Conservation (phyloP, 2,113 vertebrate genomes). For the Phoenicopterus ruber region DNA sequence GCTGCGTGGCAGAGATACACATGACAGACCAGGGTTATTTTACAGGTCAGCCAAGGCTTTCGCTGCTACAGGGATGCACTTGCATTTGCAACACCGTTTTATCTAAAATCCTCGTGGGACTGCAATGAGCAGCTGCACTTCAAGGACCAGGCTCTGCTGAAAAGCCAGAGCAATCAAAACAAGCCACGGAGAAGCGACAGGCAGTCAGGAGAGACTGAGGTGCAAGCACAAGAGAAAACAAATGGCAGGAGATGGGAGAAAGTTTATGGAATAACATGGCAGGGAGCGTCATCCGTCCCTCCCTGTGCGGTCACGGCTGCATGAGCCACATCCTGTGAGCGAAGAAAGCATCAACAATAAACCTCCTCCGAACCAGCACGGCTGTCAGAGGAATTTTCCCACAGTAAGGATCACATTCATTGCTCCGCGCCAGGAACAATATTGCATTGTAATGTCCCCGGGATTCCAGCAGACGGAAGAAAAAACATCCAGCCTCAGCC, state of each 20-base stretch:
- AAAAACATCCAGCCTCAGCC: not conserved
- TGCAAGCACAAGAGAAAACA: not conserved
- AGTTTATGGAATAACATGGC: not conserved
- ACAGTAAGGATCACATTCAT: constrained; percentile 5
- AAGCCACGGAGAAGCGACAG: not conserved
- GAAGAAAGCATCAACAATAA: not conserved
- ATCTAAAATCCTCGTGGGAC: not conserved
- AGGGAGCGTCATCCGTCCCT: not conserved
- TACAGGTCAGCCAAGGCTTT: not conserved
- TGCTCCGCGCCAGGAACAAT: not conserved
- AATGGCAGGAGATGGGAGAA: not conserved
- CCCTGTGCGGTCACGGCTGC: not conserved
- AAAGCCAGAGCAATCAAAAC: not conserved
- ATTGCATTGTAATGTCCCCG: not conserved
- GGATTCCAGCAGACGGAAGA: not conserved
- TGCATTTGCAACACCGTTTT: not conserved
- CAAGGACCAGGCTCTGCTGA: not conserved
- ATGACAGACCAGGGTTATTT: not conserved
- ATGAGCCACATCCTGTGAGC: not conserved
- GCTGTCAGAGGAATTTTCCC: constrained; percentile 22
- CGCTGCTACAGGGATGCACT: not conserved
- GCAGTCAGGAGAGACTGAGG: not conserved
- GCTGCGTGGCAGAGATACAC: not conserved
- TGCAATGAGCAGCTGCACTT: not conserved
- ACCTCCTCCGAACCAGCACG: not conserved